A percentile compares a stretch with the other conserved stretches of the same genome.
Conservation (phyloP, 2,797 vertebrate species). For the Cephalopachus bancanus region DNA sequence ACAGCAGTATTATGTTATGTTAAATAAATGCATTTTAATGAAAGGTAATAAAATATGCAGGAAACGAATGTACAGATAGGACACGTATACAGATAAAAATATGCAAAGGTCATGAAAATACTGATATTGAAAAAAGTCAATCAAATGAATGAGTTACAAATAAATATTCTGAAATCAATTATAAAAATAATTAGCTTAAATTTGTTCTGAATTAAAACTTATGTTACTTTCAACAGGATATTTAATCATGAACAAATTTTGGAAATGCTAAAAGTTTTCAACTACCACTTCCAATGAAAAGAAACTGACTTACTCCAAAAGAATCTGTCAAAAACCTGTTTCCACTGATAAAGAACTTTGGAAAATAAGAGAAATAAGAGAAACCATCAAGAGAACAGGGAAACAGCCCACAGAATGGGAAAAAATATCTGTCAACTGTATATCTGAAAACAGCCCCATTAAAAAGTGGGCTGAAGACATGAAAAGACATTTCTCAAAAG, state of each 20-base stretch:
- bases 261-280: background rate
- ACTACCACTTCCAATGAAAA: background rate
- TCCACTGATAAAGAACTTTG: too few relatives aligned
- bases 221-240: background rate
- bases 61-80: background rate
- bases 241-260: slow-evolving; percentile 28
- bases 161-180: background rate
- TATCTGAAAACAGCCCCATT: too few relatives aligned
- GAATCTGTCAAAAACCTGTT: too few relatives aligned
- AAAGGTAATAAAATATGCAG: background rate
- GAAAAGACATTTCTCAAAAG: too few relatives aligned
- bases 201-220: slow-evolving; percentile 1
- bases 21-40: background rate
- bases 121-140: background rate
- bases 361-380: too few relatives aligned
- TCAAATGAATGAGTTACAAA: background rate
- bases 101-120: background rate
- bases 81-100: background rate
- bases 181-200: background rate
- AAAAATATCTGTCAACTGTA: too few relatives aligned
- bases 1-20: background rate
- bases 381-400: too few relatives aligned
- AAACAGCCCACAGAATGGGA: too few relatives aligned
- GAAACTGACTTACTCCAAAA: background rate
- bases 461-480: too few relatives aligned